Base-by-base conservation (phyloP, 2,113 vertebrate species). In the Misgurnus mizolepis region DNA sequence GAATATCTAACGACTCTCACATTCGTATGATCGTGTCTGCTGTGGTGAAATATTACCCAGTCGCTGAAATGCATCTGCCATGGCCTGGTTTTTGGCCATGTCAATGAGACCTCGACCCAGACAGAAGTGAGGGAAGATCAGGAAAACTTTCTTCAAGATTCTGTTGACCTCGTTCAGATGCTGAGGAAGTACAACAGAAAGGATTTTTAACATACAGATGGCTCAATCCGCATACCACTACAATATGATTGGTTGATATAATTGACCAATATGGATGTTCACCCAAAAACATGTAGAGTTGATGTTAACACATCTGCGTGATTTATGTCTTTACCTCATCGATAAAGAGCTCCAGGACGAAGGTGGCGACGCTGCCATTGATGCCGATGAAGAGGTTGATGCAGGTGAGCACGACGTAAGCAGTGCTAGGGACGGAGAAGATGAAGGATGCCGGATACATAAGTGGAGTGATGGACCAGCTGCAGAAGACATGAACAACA, bases 391-490 rank as follows among this genome's bases (percentile, higher is more conserved):
- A 94, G 73, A 94, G 91, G 88, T 94, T 94, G 83, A 94, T 85
- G 72, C 91, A 94, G 67, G 92, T 94, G 53, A 94, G 89, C 17
- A 92, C 88, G 22, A 94, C 93, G 8, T 94, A 94, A 34, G 93
- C 94, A 3, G 93, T 94, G 86, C 94, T 94, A 62, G 94, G 94
- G 4, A 94, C 87, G 7, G 83, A 88, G 87, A 94, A 94, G 64
- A 94, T 5, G 83, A 94, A 94, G 67, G 93, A 94, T 40, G 93
- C 93, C 66, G 93, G 94, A 78, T 94, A 94, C 94, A 94, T 94
- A 61, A 94, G 90, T 43, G 94, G 94, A 14, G 93, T 94, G 85
- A 94, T 94, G 71, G 94, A 93, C 93, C 93, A 94, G 47, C 93
- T 94, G 72, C 15, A 83, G 76, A 18, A 12, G 27, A 83, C 1